A percentile compares a stretch with the other conserved stretches of the same genome.
phyloP scores from a whole-genome alignment of 2,797 vertebrate species.

The Melopsittacus undulatus region DNA sequence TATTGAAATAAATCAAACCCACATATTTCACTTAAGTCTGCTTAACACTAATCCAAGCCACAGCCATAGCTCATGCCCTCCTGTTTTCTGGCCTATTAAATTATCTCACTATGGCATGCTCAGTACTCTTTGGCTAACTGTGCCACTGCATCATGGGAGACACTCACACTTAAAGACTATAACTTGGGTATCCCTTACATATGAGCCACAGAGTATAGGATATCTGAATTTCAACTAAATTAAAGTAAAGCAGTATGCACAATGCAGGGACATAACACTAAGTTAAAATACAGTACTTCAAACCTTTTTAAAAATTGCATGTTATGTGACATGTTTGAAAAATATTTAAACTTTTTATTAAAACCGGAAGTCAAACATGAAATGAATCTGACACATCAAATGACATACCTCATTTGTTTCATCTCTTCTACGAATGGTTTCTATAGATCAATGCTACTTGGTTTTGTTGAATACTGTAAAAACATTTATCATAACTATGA shows the following conservation, averaged over 20 bases:
- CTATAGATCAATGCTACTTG: not conserved
- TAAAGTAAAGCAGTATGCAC: not conserved
- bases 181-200: not conserved
- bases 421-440: not conserved
- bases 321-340: rapidly evolving
- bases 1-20: not conserved
- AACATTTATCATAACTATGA: not conserved
- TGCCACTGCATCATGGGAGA: not conserved
- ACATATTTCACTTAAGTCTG: not conserved
- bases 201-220: not conserved
- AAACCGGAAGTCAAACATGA: not conserved
- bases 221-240: not conserved
- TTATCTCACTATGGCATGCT: not conserved
- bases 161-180: not conserved
- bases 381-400: not conserved
- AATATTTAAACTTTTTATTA: not conserved
- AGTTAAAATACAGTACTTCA: not conserved
- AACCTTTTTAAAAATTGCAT: not conserved
- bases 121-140: not conserved
- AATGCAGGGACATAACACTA: not conserved
- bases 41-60: not conserved
- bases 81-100: not conserved
- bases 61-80: rapidly evolving
- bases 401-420: not conserved
- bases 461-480: not conserved